A percentile compares a stretch with the other conserved stretches of the same genome.
phyloP scores from a whole-genome alignment of 2,888 invertebrate genomes.

The Xiphydria camelus region DNA sequence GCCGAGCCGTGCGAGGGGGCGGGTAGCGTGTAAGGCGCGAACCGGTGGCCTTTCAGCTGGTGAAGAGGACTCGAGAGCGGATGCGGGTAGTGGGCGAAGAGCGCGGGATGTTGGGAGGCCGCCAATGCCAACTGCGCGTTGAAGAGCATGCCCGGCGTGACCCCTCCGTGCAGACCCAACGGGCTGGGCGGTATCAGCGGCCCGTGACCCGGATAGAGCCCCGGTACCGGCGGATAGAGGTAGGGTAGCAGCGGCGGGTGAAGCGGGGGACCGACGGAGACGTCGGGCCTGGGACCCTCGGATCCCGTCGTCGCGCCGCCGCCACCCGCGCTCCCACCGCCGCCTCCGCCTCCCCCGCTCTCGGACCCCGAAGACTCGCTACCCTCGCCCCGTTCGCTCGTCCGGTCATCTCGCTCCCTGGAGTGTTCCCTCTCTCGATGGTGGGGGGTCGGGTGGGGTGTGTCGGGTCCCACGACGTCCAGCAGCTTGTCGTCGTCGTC shows the following conservation, averaged over 20 bases:
- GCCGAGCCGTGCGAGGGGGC: constrained; percentile 77
- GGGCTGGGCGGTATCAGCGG: constrained; percentile 73
- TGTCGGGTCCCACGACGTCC: constrained; percentile 88
- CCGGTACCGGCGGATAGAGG: constrained; percentile 80
- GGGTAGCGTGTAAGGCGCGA: constrained; percentile 87
- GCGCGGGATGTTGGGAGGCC: constrained; percentile 77
- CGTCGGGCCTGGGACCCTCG: constrained; percentile 81
- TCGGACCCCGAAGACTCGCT: constrained; percentile 58
- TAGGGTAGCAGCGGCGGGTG: constrained; percentile 91
- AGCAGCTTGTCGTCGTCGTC: constrained; percentile 84
- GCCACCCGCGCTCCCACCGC: constrained; percentile 56
- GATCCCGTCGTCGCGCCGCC: constrained; percentile 54
- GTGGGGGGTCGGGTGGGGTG: constrained; percentile 68
- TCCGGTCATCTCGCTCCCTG: constrained; percentile 51
- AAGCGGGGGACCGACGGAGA: constrained; percentile 90
- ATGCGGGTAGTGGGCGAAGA: constrained; percentile 71
- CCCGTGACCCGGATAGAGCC: constrained; percentile 75
- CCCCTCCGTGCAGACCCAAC: constrained; percentile 68
- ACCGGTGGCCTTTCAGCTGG: constrained; percentile 76
- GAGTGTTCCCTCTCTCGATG: constrained; percentile 49
- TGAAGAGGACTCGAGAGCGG: constrained; percentile 72
- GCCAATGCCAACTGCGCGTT: constrained; percentile 88
- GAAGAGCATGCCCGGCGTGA: constrained; percentile 83
- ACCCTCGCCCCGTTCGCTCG: constrained; percentile 53
- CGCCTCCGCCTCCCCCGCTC: constrained; percentile 60